These are phyloP conservation scores for Polia nebulosa DNA, from an alignment of 2,888 invertebrate genomes.

Conservation along the genomic window DNA sequence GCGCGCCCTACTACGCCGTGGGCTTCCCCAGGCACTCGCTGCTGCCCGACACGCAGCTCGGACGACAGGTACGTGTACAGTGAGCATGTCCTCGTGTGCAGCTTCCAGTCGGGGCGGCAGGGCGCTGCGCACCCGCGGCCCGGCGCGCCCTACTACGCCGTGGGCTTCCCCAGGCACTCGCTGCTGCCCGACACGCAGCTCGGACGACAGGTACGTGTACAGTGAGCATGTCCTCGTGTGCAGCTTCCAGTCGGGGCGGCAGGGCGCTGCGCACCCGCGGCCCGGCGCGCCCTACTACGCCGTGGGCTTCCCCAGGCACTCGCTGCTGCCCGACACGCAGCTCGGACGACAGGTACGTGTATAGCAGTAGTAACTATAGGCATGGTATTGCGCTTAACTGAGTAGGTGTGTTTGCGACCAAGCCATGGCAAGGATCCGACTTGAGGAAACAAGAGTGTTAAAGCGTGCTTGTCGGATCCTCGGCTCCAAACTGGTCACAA, in stretches of 20 bases:
- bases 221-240: background rate
- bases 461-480: too few relatives aligned
- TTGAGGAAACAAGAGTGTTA: too few relatives aligned
- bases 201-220: conserved; percentile 91
- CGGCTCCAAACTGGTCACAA: too few relatives aligned
- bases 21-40: too few relatives aligned
- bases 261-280: conserved; percentile 85
- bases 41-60: too few relatives aligned
- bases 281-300: conserved; percentile 97
- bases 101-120: conserved; percentile 96
- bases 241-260: conserved; percentile 86
- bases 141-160: conserved; percentile 96
- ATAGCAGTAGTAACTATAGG: too few relatives aligned
- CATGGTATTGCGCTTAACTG: too few relatives aligned
- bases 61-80: too few relatives aligned
- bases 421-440: too few relatives aligned
- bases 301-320: conserved; percentile 96
- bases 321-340: conserved; percentile 96
- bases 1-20: too few relatives aligned
- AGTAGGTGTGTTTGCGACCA: too few relatives aligned
- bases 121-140: conserved; percentile 95
- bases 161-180: conserved; percentile 96
- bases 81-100: conserved; percentile 70
- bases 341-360: conserved; percentile 92
- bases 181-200: conserved; percentile 96